Percentiles rank a stretch among this genome's conserved stretches.
Conservation (phyloP, 1,140 invertebrate species). For the Lysiphlebus fabarum region DNA sequence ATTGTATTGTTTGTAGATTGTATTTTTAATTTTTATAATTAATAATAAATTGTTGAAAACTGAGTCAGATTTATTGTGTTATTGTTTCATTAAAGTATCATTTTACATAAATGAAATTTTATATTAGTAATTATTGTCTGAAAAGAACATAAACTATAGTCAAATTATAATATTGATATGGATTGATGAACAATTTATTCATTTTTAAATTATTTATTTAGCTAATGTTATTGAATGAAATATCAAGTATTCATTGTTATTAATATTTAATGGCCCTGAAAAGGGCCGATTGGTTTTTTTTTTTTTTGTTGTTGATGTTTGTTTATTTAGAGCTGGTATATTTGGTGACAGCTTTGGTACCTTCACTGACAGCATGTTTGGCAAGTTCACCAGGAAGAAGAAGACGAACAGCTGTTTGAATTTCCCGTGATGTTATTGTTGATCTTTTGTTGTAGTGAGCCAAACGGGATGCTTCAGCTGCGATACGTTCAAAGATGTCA, state of each 20-base stretch:
- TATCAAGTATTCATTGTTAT: neutral
- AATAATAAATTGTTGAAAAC: too few relatives aligned
- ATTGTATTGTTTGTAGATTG: too few relatives aligned
- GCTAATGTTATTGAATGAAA: too few relatives aligned
- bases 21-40: too few relatives aligned
- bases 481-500: slow-evolving; percentile 2
- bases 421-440: neutral
- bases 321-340: slow-evolving; percentile 2
- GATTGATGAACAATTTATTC: too few relatives aligned
- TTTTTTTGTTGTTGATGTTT: neutral
- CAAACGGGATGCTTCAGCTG: neutral
- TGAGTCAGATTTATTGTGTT: too few relatives aligned
- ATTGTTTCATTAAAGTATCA: too few relatives aligned
- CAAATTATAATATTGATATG: too few relatives aligned
- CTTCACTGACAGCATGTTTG: slow-evolving; percentile 3
- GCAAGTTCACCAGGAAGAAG: neutral
- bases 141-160: too few relatives aligned
- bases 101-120: too few relatives aligned
- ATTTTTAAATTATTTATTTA: too few relatives aligned
- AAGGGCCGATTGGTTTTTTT: neutral
- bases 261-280: slow-evolving; percentile 1
- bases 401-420: slow-evolving; percentile 5
- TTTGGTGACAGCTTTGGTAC: slow-evolving; percentile 3
- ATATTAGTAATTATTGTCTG: too few relatives aligned
- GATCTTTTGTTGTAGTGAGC: slow-evolving; percentile 1